Conservation (phyloP, 2,888 invertebrate genomes). For the Oegoconia quadripuncta region DNA sequence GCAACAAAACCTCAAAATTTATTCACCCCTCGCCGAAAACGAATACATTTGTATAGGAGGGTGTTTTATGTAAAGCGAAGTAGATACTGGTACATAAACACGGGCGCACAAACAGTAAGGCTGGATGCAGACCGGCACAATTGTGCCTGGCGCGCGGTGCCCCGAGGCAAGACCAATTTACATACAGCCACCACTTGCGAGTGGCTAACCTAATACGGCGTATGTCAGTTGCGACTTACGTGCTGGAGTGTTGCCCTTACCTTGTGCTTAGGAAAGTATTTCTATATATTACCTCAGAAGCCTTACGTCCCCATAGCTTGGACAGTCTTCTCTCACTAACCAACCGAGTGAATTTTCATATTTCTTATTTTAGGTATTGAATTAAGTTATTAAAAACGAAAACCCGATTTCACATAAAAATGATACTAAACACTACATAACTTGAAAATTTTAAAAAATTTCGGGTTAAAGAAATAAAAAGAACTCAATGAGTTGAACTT, state of each 20-base stretch:
- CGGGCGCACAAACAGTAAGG: conserved; percentile 52
- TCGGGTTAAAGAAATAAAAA: too few relatives aligned
- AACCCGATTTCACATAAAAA: too few relatives aligned
- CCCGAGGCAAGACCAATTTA: conserved; percentile 53
- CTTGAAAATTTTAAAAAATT: too few relatives aligned
- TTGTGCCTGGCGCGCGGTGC: conserved; percentile 14
- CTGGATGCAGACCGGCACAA: conserved; percentile 1
- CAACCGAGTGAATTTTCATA: too few relatives aligned
- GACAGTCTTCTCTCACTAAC: too few relatives aligned
- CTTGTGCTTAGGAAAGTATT: conserved; percentile 24
- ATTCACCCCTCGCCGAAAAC: conserved; percentile 6
- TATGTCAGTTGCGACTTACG: conserved; percentile 48
- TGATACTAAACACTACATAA: too few relatives aligned
- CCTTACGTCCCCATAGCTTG: too few relatives aligned
- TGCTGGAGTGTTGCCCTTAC: conserved; percentile 39
- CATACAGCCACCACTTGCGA: conserved; percentile 48
- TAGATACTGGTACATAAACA: conserved; percentile 49
- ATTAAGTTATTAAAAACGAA: too few relatives aligned
- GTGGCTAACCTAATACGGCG: conserved; percentile 52
- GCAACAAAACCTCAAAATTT: conserved; percentile 5
- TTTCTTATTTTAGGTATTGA: too few relatives aligned
- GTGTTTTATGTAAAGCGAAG: conserved; percentile 38
- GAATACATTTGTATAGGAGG: neutral
- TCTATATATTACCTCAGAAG: too few relatives aligned
- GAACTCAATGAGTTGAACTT: too few relatives aligned